Conservation (phyloP, 2,888 invertebrate species). For the Maniola hyperantus region DNA sequence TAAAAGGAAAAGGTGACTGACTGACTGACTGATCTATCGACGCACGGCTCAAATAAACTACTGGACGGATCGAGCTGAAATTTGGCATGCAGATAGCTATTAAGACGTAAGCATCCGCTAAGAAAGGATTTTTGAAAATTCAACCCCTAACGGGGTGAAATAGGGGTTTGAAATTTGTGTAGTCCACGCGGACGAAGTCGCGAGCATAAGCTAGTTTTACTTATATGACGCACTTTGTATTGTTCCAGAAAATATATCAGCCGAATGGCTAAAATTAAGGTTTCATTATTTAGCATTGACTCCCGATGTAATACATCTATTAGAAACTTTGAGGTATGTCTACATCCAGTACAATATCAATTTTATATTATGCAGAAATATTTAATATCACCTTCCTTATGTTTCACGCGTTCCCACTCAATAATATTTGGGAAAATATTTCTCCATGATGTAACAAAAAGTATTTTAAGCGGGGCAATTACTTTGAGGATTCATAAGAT, state of each 20-base stretch:
- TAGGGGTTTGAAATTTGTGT: no score
- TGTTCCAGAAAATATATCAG: slow-evolving; percentile 86
- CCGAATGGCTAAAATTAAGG: slow-evolving; percentile 90
- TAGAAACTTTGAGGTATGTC: slow-evolving; percentile 85
- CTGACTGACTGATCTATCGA: no score
- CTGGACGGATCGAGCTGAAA: no score
- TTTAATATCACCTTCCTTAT: slow-evolving; percentile 43
- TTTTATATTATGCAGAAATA: slow-evolving; percentile 77
- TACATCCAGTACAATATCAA: slow-evolving; percentile 43
- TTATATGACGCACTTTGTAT: slow-evolving; percentile 29
- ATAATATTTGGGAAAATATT: slow-evolving; percentile 55
- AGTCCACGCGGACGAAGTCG: no score
- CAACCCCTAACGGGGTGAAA: no score
- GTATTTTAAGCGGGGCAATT: slow-evolving; percentile 44
- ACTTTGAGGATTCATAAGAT: slow-evolving; percentile 44
- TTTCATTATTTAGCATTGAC: slow-evolving; percentile 88
- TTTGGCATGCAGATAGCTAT: no score
- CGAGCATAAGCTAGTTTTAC: background rate
- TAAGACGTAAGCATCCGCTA: no score
- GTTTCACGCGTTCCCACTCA: background rate
- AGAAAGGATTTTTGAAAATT: no score
- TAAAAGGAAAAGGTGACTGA: no score
- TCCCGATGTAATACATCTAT: slow-evolving; percentile 86
- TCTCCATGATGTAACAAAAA: slow-evolving; percentile 67
- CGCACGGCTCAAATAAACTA: no score